Evolutionary conservation across 2,888 invertebrate species (phyloP), one percentile per base, ranked within the genome.

Genomic region (Drosophila peninsularis): DNA sequence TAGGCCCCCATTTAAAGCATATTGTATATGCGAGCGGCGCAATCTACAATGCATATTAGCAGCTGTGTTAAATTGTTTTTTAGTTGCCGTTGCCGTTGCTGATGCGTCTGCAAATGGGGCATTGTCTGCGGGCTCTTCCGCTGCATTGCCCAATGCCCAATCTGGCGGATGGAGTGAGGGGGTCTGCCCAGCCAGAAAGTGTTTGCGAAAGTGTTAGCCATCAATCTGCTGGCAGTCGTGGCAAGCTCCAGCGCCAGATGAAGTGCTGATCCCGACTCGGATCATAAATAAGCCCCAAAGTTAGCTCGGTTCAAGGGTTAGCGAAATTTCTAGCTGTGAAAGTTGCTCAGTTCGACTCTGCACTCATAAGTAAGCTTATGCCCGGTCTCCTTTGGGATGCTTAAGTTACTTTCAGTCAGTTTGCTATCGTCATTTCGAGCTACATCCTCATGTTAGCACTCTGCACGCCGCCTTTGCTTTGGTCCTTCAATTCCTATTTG

Each of bases 61-160:
- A 65, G 57, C 63, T 61, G 69, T 61, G 65, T 86, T 72, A 82
- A 88, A 82, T 88, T 77, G 77, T 88, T 85, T 82, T 52, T 50
- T 36, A 70, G 85, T 71, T 87, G 10, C 30, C 27, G 27, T 1
- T 30, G 27, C 7, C 27, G 24, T 24, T 24, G 64, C 73, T 71
- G 76, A 74, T 71, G 83, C 83, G 80, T 74, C 86, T 77, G 68
- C 80, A 85, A 82, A 82, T 82, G 88, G 85, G 67, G 82, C 86
- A 79, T 85, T 88, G 82, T 88, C 76, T 78, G 57, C 62, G 27
- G 52, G 54, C 49, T 32, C 42, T 24, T 44, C 30, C 32, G 70
- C 42, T 44, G 77, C 80, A 80, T 78, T 67, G 75, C 69, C 58
- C 69, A 84, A 81, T 71, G 63, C 44, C 45, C 67, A 66, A 66